Evolutionary conservation across 2,888 invertebrate species (phyloP), one percentile per base, ranked within the genome.

Genomic region (Pedicia rivosa): DNA sequence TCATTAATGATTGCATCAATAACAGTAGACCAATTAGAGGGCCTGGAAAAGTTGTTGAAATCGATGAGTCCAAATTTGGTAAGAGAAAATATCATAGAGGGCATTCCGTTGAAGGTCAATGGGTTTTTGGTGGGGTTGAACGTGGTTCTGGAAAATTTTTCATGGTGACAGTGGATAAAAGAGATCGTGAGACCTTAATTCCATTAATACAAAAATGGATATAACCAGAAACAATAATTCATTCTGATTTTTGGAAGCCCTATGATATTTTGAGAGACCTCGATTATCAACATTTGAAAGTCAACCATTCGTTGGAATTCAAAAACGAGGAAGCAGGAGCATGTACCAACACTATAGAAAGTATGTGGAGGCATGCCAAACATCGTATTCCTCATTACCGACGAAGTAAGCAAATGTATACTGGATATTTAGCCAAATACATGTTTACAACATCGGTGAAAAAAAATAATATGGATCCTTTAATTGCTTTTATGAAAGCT

Each of bases 51-150:
- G 29, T 41, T n/a, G 40, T 45, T 13, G 45, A 46, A 34, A 38
- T 46, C 3, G 42, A 44, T 26, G 43, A 46, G 12, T 32, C 39
- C 2, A 44, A 37, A 25, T 42, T 47, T 12, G 43, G 41, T 8
- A 41, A 42, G 26, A 9, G 38, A 20, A 47, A 41, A 35, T 43
- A 44, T 15, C 13, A 40, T 22, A 24, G 31, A 17, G 31, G 41
- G 10, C 37, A 44, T 14, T 15, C 34, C n/a, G 44, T 44, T 19
- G 43, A 43, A n/a, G 43, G 40, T 2, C 35, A 39, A 16, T 39
- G 35, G 35, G 25, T 34, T 3, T 25, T 38, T 16, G 38, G 38
- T n/a, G 28, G 34, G 2, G 19, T 35, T 2, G 35, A 36, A 13
- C 17, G 36, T 9, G 31, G 22, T 2, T 3, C 22, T 2, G 29